A percentile compares a stretch with the other conserved stretches of the same genome.
Evolutionary conservation across 1,140 invertebrate genomes (phyloP).

Genomic region (Eciton burchellii): DNA sequence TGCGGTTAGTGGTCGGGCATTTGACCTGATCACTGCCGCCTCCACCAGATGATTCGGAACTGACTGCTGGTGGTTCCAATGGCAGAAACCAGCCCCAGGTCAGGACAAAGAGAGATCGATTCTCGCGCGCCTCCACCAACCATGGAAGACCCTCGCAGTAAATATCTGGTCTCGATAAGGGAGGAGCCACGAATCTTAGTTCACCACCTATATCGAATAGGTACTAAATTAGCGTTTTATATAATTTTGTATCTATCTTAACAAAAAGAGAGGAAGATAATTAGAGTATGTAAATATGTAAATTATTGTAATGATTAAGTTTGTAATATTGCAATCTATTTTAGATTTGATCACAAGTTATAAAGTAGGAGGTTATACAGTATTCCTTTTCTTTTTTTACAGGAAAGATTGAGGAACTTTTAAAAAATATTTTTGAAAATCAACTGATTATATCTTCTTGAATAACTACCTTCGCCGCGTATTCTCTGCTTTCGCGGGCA

Average conservation of each 20-base stretch:
- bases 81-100: slow-evolving; percentile 90
- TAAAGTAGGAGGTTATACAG: too few species aligned
- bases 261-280: too few species aligned
- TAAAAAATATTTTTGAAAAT: too few species aligned
- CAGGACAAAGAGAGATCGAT: slow-evolving; percentile 90
- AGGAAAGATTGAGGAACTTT: too few species aligned
- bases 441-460: too few species aligned
- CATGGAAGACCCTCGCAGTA: slow-evolving; percentile 91
- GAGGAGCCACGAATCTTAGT: slow-evolving; percentile 87
- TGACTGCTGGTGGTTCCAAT: slow-evolving; percentile 65
- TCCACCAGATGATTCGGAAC: slow-evolving; percentile 27
- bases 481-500: slow-evolving; percentile 89
- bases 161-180: slow-evolving; percentile 87
- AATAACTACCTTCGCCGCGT: slow-evolving; percentile 84
- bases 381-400: too few species aligned
- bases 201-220: slow-evolving; percentile 87
- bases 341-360: too few species aligned
- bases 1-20: slow-evolving; percentile 83
- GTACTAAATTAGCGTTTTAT: neutral
- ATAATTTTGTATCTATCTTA: too few species aligned
- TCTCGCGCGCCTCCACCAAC: slow-evolving; percentile 90
- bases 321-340: too few species aligned
- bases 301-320: too few species aligned
- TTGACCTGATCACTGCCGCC: slow-evolving; percentile 88
- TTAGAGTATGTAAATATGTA: too few species aligned